Evolutionary conservation across 2,797 vertebrate genomes (phyloP).

Genomic region (Smutsia gigantea): DNA sequence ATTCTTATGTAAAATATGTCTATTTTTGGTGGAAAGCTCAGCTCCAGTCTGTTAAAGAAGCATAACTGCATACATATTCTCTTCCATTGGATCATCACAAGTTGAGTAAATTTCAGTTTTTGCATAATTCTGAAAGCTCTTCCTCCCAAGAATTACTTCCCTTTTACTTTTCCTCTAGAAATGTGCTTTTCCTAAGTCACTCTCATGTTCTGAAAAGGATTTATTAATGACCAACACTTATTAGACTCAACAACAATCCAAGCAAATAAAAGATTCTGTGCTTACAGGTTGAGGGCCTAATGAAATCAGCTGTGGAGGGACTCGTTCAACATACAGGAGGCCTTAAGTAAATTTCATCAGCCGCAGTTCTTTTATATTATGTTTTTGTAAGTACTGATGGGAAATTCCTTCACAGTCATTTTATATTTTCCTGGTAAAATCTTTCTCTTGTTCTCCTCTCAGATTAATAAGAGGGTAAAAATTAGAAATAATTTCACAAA

Average conservation of each 20-base stretch:
- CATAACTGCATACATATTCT: constrained; percentile 56
- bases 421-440: not conserved
- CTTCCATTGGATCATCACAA: constrained; percentile 61
- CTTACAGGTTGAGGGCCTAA: not conserved
- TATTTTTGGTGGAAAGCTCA: constrained; percentile 63
- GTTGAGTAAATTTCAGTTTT: constrained; percentile 77
- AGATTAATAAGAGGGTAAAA: not conserved
- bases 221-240: constrained; percentile 51
- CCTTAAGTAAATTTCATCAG: constrained; percentile 59
- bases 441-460: not conserved
- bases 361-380: not conserved
- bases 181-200: constrained; percentile 41
- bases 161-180: constrained; percentile 33
- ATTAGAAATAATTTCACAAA: constrained; percentile 20
- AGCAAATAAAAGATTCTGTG: constrained; percentile 46
- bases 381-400: constrained; percentile 27
- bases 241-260: not conserved
- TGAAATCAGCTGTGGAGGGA: constrained; percentile 14
- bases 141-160: constrained; percentile 59
- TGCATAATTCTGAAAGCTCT: constrained; percentile 72
- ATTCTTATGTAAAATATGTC: constrained; percentile 78
- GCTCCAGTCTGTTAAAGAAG: constrained; percentile 57
- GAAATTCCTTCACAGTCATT: not conserved
- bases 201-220: constrained; percentile 50
- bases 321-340: not conserved